Conservation (phyloP, 2,888 invertebrate species). For the Amitus sp. region DNA sequence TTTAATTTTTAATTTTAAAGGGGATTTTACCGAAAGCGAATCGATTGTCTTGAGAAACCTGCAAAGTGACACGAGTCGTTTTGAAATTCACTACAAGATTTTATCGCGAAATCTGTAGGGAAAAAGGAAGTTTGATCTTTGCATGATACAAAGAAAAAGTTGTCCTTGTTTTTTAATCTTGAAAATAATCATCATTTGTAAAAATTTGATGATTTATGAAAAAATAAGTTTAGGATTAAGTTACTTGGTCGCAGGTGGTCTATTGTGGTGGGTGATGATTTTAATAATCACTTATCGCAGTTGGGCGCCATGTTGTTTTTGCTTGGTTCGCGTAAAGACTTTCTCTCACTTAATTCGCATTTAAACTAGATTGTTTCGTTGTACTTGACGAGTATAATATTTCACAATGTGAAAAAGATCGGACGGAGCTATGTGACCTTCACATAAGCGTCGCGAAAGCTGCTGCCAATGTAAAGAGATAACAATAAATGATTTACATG, state of each 20-base stretch:
- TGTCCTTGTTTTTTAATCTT: no score
- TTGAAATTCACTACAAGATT: neutral
- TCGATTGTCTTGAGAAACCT: conserved; percentile 17
- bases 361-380: conserved; percentile 43
- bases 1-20: conserved; percentile 11
- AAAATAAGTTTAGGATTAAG: conserved; percentile 41
- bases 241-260: conserved; percentile 34
- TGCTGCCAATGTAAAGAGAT: conserved; percentile 46
- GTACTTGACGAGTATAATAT: conserved; percentile 34
- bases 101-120: neutral
- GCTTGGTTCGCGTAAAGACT: conserved; percentile 53
- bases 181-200: no score
- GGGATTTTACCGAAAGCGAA: conserved; percentile 7
- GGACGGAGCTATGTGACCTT: no score
- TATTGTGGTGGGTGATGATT: conserved; percentile 17
- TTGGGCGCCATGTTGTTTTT: conserved; percentile 46
- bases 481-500: conserved; percentile 48
- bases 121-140: conserved; percentile 2
- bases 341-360: conserved; percentile 39
- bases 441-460: conserved; percentile 31
- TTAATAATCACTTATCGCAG: conserved; percentile 28
- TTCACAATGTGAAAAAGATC: conserved; percentile 38
- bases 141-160: neutral
- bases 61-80: conserved; percentile 18
- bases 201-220: neutral